Evolutionary conservation across 53 echinoderm and acorn worm genomes (phyloP).

Genomic region (Stichopus horrens): DNA sequence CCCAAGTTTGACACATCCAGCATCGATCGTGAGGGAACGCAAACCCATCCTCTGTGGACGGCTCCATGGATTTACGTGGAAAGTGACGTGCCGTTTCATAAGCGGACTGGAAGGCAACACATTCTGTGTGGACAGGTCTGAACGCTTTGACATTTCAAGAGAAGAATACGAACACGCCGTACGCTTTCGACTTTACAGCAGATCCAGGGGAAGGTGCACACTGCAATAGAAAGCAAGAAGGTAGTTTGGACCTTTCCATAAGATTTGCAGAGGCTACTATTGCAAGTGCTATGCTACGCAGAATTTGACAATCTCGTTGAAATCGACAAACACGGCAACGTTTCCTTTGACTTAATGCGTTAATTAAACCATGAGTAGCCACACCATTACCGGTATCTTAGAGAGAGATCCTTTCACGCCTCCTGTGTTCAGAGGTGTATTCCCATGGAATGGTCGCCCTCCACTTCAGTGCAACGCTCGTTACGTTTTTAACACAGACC

Average conservation of each 20-base stretch:
- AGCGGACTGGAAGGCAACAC: too few species aligned
- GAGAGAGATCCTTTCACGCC: background rate
- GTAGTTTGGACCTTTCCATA: conserved; percentile 37
- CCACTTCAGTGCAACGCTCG: background rate
- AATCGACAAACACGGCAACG: conserved; percentile 47
- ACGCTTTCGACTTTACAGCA: conserved; percentile 67
- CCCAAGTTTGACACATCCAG: too few species aligned
- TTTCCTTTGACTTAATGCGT: conserved; percentile 31
- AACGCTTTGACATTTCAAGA: background rate
- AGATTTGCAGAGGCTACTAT: background rate
- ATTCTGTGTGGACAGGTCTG: too few species aligned
- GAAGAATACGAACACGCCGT: conserved; percentile 17
- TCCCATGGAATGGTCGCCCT: background rate
- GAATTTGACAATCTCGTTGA: conserved; percentile 53
- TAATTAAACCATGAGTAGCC: background rate
- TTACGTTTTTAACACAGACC: conserved; percentile 28
- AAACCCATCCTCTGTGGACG: too few species aligned
- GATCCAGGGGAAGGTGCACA: conserved; percentile 65
- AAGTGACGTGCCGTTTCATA: too few species aligned
- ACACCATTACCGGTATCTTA: background rate
- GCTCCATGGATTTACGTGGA: too few species aligned
- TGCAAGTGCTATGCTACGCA: conserved; percentile 3
- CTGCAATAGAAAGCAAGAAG: conserved; percentile 52
- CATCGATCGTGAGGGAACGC: too few species aligned
- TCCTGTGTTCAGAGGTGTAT: background rate